These are phyloP conservation scores for Corvus moneduloides DNA, from an alignment of 2,113 vertebrate genomes.

Conservation along the genomic window DNA sequence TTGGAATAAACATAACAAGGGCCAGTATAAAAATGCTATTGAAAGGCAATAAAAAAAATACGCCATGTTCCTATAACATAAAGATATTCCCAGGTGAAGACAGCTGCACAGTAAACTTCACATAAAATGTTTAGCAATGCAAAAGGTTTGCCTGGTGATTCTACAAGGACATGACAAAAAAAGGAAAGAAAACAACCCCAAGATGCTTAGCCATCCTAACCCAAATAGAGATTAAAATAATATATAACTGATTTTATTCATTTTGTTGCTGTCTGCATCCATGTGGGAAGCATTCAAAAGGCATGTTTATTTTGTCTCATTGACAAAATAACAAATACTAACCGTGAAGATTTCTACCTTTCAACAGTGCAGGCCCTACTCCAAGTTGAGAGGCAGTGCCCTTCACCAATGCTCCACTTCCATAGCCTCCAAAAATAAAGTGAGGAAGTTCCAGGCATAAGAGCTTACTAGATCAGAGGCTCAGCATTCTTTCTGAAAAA, in stretches of 20 bases:
- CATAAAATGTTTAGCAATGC: background rate
- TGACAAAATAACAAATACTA: constrained; percentile 13
- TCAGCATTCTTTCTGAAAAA: background rate
- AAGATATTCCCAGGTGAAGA: background rate
- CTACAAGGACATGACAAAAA: background rate
- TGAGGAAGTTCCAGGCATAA: background rate
- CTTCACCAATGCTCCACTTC: background rate
- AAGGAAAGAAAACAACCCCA: background rate
- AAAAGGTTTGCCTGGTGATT: background rate
- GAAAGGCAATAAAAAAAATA: background rate
- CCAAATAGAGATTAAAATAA: background rate
- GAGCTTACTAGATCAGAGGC: background rate
- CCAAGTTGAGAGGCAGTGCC: background rate
- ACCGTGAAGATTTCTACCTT: background rate
- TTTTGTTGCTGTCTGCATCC: background rate
- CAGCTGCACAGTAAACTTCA: background rate
- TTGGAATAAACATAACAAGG: background rate
- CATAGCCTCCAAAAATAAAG: background rate
- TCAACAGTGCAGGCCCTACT: background rate
- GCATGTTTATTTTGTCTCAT: background rate
- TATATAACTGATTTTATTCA: background rate
- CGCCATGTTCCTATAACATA: accelerated
- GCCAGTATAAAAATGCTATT: background rate
- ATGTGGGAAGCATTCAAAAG: background rate
- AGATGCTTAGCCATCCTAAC: background rate